Evolutionary conservation across 2,888 invertebrate species (phyloP).

Genomic region (Agrotis segetum): DNA sequence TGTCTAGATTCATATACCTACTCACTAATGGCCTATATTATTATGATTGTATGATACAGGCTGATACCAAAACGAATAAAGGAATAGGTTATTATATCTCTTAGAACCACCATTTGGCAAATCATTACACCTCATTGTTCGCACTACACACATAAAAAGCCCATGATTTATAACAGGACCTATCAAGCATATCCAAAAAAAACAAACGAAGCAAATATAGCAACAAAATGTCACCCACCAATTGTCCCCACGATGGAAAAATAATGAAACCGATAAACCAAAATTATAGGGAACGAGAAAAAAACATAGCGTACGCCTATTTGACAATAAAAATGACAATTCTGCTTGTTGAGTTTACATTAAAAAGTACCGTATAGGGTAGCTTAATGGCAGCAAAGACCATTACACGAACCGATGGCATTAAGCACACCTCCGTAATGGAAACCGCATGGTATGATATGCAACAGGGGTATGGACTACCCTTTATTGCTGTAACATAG

Average conservation of each 20-base stretch:
- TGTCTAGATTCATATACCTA: background rate
- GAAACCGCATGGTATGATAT: constrained; percentile 81
- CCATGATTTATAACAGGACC: constrained; percentile 59
- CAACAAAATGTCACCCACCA: constrained; percentile 70
- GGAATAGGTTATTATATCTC: too few relatives aligned
- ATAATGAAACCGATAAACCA: constrained; percentile 84
- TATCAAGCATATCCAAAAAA: constrained; percentile 49
- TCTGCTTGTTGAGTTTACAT: constrained; percentile 84
- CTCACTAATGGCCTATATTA: background rate
- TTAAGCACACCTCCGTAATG: constrained; percentile 86
- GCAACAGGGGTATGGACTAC: constrained; percentile 76
- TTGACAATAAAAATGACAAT: constrained; percentile 83
- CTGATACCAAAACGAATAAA: too few relatives aligned
- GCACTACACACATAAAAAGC: constrained; percentile 35
- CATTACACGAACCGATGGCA: constrained; percentile 83
- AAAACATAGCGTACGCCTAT: constrained; percentile 79
- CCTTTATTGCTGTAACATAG: constrained; percentile 70
- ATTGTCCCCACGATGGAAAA: constrained; percentile 75
- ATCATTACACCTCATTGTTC: constrained; percentile 44
- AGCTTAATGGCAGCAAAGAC: constrained; percentile 83
- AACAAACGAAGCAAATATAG: constrained; percentile 61
- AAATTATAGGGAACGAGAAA: constrained; percentile 80
- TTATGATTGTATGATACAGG: background rate
- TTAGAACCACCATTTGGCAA: constrained; percentile 43
- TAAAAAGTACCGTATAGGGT: constrained; percentile 83